Evolutionary conservation across 35 echinoderm and acorn worm species (phyloP).

Genomic region (Stichopus chloronotus): DNA sequence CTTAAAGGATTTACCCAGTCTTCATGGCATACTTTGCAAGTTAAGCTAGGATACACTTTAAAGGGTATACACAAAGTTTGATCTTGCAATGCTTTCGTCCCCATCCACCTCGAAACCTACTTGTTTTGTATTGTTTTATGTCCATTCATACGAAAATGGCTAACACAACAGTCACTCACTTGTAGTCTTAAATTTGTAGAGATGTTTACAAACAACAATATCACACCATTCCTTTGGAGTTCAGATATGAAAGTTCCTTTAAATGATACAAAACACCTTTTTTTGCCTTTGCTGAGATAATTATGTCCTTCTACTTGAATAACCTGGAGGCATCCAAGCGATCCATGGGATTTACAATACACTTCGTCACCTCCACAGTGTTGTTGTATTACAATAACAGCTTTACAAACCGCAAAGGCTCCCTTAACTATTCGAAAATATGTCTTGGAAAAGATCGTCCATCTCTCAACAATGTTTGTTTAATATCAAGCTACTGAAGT

Average conservation of each 20-base stretch:
- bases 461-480: background rate
- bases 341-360: constrained; percentile 12
- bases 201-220: no score
- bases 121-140: no score
- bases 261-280: background rate
- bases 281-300: background rate
- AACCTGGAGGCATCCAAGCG: background rate
- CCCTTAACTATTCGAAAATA: background rate
- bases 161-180: no score
- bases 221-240: no score
- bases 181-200: no score
- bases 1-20: background rate
- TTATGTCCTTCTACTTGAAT: background rate
- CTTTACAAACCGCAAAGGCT: background rate
- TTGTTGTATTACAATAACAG: constrained; percentile 44
- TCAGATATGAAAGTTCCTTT: background rate
- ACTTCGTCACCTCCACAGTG: background rate
- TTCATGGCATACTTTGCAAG: no score
- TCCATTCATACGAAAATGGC: no score
- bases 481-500: background rate
- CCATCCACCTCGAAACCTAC: no score
- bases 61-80: no score
- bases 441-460: background rate
- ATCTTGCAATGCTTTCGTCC: no score
- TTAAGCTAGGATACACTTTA: no score